Base-by-base conservation (phyloP, 2,888 invertebrate species). In the Cephus runcator region DNA sequence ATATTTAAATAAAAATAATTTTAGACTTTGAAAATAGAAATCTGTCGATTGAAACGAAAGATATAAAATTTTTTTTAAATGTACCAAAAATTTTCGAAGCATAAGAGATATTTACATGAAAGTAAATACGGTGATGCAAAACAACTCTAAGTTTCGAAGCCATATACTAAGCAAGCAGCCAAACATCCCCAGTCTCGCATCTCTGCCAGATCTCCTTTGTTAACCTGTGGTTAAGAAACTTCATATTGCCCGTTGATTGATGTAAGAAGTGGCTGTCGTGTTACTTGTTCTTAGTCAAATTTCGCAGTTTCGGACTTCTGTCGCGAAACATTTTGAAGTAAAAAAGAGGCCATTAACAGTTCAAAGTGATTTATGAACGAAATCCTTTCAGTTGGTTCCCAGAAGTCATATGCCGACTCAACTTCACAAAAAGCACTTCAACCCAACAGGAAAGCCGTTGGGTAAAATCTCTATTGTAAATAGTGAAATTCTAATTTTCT, bases 181-280 rank as follows among this genome's bases (percentile, higher is more conserved):
- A 34, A n/a, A 73, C 30, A 31, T 56, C 68, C 73, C 30, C 11
- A n/a, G 56, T 31, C n/a, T 76, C 76, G n/a, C 73, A 76, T 73
- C 68, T 73, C 15, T 73, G 56, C 73, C 76, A 76, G 34, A 73
- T 34, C 15, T 31, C 34, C 73, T 68, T 73, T 15, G 73, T 12
- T 73, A 34, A 15, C 23, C 69, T 34, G 12, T 23, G 12, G 4
- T 4, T 36, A 36, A 3, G 12, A 36, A 36, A 12, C 4, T 36
- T 12, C 36, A 4, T 12, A 12, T 36, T 73, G 30, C 33, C 73
- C 68, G 73, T 76, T 34, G 33, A 33, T 76, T 73, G 2, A 73
- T 76, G 12, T 76, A 76, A 56, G 56, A 76, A 12, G 73, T 76
- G 1, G 68, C 76, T 9, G 73, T 76, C 3, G 76, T 73, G 73